These are phyloP conservation scores for Planococcus citri DNA, from an alignment of 1,140 invertebrate species.

Conservation along the genomic window DNA sequence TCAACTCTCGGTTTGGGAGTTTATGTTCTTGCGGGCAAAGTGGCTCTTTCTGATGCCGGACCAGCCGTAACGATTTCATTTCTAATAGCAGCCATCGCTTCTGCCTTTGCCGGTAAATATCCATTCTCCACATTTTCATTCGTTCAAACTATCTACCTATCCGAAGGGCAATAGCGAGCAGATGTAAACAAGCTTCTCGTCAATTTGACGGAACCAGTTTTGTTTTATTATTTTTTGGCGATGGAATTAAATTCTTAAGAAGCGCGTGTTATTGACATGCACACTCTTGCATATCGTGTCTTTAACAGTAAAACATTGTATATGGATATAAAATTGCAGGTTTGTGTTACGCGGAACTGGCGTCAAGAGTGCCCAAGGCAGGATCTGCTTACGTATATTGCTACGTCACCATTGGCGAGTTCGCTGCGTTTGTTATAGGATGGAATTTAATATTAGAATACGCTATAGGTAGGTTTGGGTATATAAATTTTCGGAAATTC, in stretches of 20 bases:
- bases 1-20: conserved; percentile 81
- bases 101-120: conserved; percentile 72
- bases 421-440: conserved; percentile 62
- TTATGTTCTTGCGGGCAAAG: conserved; percentile 79
- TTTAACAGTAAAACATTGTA: too few relatives aligned
- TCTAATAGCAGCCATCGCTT: conserved; percentile 74
- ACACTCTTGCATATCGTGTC: too few relatives aligned
- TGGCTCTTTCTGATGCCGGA: conserved; percentile 68
- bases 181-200: too few relatives aligned
- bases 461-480: conserved; percentile 76
- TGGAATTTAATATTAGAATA: conserved; percentile 88
- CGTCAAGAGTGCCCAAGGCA: conserved; percentile 67
- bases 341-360: conserved; percentile 77
- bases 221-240: too few relatives aligned
- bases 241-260: too few relatives aligned
- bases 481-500: too few relatives aligned
- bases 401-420: conserved; percentile 77
- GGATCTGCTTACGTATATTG: conserved; percentile 80
- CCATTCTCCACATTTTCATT: too few relatives aligned
- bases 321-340: conserved; percentile 43
- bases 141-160: too few relatives aligned
- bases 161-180: too few relatives aligned
- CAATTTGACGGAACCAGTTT: too few relatives aligned
- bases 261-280: too few relatives aligned
- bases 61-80: conserved; percentile 80